A percentile compares a stretch with the other conserved stretches of the same genome.
Evolutionary conservation across 37 sponge, comb jelly and placozoan genomes (phyloP).

Genomic region (Diacarnus erythraeanus): DNA sequence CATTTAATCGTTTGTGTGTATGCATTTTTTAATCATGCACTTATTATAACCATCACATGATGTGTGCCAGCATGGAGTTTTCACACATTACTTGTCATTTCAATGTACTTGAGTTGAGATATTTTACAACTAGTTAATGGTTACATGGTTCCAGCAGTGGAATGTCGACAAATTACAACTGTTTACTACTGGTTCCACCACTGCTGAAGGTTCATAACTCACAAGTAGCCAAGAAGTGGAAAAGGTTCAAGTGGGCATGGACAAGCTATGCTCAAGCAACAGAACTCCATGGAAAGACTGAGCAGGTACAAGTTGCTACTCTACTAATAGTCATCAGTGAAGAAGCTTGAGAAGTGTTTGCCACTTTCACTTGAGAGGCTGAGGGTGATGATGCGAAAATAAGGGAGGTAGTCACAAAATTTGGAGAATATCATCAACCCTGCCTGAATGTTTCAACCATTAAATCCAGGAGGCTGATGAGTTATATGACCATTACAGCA

Average conservation of each 20-base stretch:
- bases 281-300: slow-evolving; percentile 21
- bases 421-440: slow-evolving; percentile 30
- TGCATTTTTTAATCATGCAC: too few relatives aligned
- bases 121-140: too few relatives aligned
- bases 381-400: slow-evolving; percentile 35
- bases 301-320: slow-evolving; percentile 26
- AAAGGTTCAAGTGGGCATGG: slow-evolving; percentile 30
- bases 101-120: too few relatives aligned
- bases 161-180: neutral
- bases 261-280: slow-evolving; percentile 27
- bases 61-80: too few relatives aligned
- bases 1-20: too few relatives aligned
- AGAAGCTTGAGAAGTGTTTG: slow-evolving; percentile 40
- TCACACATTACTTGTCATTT: too few relatives aligned
- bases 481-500: slow-evolving; percentile 40
- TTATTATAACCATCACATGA: too few relatives aligned
- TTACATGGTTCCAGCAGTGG: slow-evolving; percentile 30
- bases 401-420: slow-evolving; percentile 17
- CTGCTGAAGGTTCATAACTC: slow-evolving; percentile 19
- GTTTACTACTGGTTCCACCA: slow-evolving; percentile 11
- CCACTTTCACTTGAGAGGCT: slow-evolving; percentile 35
- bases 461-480: slow-evolving; percentile 26
- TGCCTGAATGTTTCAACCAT: slow-evolving; percentile 32
- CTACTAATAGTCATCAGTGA: slow-evolving; percentile 41
- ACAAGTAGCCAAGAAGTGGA: slow-evolving; percentile 38